Evolutionary conservation across 2,888 invertebrate genomes (phyloP).

Genomic region (Drymonia ruficornis): DNA sequence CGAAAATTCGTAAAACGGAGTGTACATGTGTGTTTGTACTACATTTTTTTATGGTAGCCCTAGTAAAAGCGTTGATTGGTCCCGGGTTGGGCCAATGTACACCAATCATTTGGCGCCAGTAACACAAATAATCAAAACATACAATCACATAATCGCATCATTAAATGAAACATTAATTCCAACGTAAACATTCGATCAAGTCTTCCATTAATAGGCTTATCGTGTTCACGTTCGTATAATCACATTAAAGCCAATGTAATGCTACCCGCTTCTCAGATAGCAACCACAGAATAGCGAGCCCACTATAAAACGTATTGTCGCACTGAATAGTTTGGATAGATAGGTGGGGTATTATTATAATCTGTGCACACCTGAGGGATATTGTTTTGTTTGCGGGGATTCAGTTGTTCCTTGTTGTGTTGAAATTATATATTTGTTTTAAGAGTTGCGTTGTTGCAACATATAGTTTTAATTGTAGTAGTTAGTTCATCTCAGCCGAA

Average conservation of each 20-base stretch:
- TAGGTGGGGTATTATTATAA: background rate
- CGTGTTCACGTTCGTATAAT: conserved; percentile 36
- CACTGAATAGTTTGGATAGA: conserved; percentile 7
- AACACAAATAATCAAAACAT: no score
- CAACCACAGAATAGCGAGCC: conserved; percentile 6
- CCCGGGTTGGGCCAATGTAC: no score
- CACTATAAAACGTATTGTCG: conserved; percentile 4
- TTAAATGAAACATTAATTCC: background rate
- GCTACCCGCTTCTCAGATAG: conserved; percentile 26
- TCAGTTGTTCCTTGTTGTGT: background rate
- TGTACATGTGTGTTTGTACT: no score
- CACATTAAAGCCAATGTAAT: conserved; percentile 49
- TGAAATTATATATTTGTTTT: background rate
- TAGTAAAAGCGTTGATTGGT: no score
- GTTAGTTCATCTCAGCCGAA: no score
- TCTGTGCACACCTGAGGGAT: background rate
- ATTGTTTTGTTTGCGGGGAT: background rate
- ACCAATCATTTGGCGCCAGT: no score
- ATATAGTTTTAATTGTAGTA: no score
- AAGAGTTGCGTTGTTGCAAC: no score
- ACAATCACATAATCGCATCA: background rate
- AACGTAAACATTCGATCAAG: conserved; percentile 18
- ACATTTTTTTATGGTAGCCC: no score
- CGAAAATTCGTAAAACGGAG: no score
- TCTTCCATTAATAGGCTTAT: conserved; percentile 36